Evolutionary conservation across 2,113 vertebrate species (phyloP).

Genomic region (Seriola quinqueradiata): DNA sequence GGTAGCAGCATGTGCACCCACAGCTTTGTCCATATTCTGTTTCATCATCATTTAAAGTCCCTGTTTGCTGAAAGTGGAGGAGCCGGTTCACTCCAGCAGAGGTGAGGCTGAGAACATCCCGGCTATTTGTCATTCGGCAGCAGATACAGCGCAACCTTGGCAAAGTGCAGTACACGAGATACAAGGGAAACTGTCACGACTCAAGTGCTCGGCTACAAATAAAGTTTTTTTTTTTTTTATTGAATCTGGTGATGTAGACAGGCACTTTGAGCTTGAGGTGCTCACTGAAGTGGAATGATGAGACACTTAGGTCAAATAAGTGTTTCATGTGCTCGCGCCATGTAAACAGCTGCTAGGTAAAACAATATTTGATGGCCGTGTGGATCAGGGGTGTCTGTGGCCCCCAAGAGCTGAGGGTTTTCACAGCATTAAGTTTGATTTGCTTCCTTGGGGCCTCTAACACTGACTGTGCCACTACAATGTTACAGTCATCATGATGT

Average conservation of each 20-base stretch:
- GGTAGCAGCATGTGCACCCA: neutral
- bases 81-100: neutral
- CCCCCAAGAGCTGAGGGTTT: neutral
- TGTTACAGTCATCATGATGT: neutral
- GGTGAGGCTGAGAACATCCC: conserved; percentile 1
- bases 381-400: conserved; percentile 3
- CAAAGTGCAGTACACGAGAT: conserved; percentile 57
- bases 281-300: conserved; percentile 60
- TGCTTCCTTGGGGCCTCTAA: neutral
- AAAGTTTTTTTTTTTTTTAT: conserved; percentile 47
- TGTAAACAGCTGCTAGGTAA: conserved; percentile 42
- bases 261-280: conserved; percentile 29
- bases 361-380: conserved; percentile 18
- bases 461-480: neutral
- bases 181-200: conserved; percentile 63
- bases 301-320: conserved; percentile 46
- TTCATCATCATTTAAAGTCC: conserved; percentile 66
- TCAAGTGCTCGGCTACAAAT: conserved; percentile 21
- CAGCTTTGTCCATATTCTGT: conserved; percentile 11
- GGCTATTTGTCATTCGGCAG: conserved; percentile 46
- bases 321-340: conserved; percentile 33
- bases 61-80: conserved; percentile 1
- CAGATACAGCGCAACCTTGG: conserved; percentile 75
- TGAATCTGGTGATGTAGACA: conserved; percentile 60
- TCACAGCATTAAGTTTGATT: conserved; percentile 22